Percentiles rank a stretch among this genome's conserved stretches.
Conservation (phyloP, 2,888 invertebrate genomes). For the Caenorhabditis parvicauda region DNA sequence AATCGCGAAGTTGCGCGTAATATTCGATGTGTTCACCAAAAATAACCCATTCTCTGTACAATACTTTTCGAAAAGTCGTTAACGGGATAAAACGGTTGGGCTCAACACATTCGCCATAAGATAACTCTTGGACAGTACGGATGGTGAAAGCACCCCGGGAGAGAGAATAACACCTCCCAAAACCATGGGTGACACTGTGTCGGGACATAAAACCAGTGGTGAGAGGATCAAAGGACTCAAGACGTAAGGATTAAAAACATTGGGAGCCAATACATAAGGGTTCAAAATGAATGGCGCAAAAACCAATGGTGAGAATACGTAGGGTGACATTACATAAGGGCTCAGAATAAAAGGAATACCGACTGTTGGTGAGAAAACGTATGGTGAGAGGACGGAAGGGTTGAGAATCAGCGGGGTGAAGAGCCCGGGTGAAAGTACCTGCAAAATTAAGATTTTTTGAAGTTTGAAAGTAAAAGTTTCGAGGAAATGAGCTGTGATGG, state of each 20-base stretch:
- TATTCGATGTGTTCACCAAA: no score
- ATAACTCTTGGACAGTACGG: conserved; percentile 46
- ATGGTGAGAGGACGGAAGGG: conserved; percentile 50
- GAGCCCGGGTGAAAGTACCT: conserved; percentile 53
- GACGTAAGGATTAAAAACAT: conserved; percentile 55
- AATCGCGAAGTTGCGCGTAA: no score
- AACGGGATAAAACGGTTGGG: conserved; percentile 47
- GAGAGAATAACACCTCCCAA: conserved; percentile 52
- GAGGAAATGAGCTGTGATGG: no score
- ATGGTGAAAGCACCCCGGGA: conserved; percentile 52
- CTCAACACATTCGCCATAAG: conserved; percentile 53
- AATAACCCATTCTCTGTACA: no score
- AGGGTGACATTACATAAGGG: conserved; percentile 42
- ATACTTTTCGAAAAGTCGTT: no score
- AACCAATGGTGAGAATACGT: conserved; percentile 43
- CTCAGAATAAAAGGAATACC: conserved; percentile 51
- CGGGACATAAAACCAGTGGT: conserved; percentile 32
- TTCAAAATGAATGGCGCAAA: conserved; percentile 51
- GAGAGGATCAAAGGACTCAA: conserved; percentile 47
- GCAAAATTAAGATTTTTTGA: neutral
- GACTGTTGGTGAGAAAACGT: conserved; percentile 48
- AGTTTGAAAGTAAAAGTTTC: no score
- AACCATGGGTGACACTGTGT: conserved; percentile 37
- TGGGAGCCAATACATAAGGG: conserved; percentile 49
- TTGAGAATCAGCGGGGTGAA: conserved; percentile 52